Percentiles rank a stretch among this genome's conserved stretches.
Evolutionary conservation across 2,113 vertebrate genomes (phyloP).

Genomic region (Mastomys natalensis): DNA sequence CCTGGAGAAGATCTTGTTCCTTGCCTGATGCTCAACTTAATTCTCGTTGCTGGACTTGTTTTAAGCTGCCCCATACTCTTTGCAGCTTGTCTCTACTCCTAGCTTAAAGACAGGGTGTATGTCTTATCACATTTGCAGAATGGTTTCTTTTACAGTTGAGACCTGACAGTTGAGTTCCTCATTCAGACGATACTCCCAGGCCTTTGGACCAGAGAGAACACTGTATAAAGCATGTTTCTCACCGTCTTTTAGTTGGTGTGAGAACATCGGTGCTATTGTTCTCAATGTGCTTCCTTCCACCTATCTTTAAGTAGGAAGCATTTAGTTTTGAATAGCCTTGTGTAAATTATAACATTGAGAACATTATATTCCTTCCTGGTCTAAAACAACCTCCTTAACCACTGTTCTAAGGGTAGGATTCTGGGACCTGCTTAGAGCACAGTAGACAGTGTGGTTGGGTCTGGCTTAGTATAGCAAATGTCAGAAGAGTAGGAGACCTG

Average conservation of each 20-base stretch:
- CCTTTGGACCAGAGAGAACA: neutral
- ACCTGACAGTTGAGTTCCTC: neutral
- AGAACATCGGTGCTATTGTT: neutral
- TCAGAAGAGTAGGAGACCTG: too few species aligned
- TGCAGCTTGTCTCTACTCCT: neutral
- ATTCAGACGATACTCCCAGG: too few species aligned
- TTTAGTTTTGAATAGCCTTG: neutral
- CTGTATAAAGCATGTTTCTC: neutral
- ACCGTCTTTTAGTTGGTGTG: neutral
- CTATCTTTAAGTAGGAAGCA: neutral
- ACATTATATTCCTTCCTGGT: neutral
- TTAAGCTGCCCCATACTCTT: neutral
- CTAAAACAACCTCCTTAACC: neutral
- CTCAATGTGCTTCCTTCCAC: neutral
- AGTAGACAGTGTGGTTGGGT: neutral
- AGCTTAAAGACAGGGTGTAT: neutral
- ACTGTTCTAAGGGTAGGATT: neutral
- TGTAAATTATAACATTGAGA: neutral
- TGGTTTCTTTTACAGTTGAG: neutral
- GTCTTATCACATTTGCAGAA: conserved; percentile 15
- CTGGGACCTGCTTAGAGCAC: neutral
- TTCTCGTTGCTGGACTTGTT: neutral
- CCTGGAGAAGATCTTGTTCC: neutral
- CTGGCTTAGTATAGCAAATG: too few species aligned
- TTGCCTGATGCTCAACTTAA: neutral